These are phyloP conservation scores for Cecropterus lyciades DNA, from an alignment of 1,140 invertebrate genomes.

Conservation along the genomic window DNA sequence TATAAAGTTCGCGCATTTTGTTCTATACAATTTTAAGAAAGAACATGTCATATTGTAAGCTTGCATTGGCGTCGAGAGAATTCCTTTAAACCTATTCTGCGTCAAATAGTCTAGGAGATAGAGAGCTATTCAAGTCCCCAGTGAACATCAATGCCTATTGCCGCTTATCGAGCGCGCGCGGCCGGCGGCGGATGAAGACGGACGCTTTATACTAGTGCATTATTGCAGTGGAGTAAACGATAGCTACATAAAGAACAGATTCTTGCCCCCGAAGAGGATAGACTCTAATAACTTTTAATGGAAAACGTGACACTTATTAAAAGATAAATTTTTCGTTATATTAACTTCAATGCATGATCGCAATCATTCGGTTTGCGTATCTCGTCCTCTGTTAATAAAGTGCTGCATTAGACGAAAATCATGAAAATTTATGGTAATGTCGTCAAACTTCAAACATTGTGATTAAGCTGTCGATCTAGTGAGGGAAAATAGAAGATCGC, in stretches of 20 bases:
- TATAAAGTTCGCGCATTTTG: neutral
- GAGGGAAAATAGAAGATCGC: too few relatives aligned
- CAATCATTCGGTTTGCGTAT: too few relatives aligned
- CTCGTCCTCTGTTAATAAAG: too few relatives aligned
- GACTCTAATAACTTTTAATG: slow-evolving; percentile 1
- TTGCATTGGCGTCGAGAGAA: slow-evolving; percentile 51
- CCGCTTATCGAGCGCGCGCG: slow-evolving; percentile 68
- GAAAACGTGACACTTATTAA: neutral
- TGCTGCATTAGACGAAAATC: too few relatives aligned
- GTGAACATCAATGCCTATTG: slow-evolving; percentile 81
- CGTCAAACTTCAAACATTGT: too few relatives aligned
- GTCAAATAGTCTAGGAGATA: slow-evolving; percentile 73
- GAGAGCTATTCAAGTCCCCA: slow-evolving; percentile 74
- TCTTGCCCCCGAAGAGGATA: neutral
- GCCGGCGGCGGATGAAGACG: slow-evolving; percentile 34
- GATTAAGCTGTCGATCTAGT: too few relatives aligned
- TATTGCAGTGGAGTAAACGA: slow-evolving; percentile 41
- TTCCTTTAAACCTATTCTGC: slow-evolving; percentile 74
- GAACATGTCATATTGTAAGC: slow-evolving; percentile 7
- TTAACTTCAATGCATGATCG: too few relatives aligned
- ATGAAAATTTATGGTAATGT: too few relatives aligned
- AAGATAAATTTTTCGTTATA: neutral
- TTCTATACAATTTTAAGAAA: neutral
- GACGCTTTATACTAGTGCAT: slow-evolving; percentile 56
- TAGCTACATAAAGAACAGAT: slow-evolving; percentile 1